Base-by-base conservation (phyloP, 2,797 vertebrate genomes). In the Trachops cirrhosus region DNA sequence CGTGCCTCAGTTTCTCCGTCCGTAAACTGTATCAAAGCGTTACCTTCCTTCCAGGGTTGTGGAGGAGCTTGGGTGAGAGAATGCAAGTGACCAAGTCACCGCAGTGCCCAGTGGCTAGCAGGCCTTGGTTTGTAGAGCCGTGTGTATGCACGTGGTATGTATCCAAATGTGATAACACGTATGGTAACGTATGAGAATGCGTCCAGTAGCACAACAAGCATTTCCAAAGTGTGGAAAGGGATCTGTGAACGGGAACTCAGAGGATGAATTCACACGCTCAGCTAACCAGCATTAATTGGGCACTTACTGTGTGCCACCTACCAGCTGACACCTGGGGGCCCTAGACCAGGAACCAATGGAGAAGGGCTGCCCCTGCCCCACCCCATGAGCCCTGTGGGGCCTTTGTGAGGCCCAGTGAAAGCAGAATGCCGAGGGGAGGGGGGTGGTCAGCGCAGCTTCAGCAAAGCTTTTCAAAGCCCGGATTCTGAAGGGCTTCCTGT, bases 401-500 rank as follows among this genome's bases (percentile, higher is more conserved):
- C 68, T 37, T 32, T 21, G 77, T 12, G 39, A n/a, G 70, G 78
- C 50, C 12, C 54, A 2, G 80, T 95, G 84, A 96, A 37, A 73
- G 54, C 4, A 9, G 91, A 39, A 75, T 59, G 52, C 98, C 98
- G 98, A 98, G 92, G 98, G 98, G 98, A 95, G 98, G 98, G 89
- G 24, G 59, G 98, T 97, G 96, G 95, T 97, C 87, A 77, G 70
- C 79, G 92, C 85, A 67, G 80, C 95, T 95, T 95, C 93, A 86
- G n/a, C 39, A 57, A 48, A 89, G 82, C 50, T 91, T 97, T 95
- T 97, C 94, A 87, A 97, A 82, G 97, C 97, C 96, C 91, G 5
- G 97, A 93, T 96, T 95, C 84, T 64, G 80, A 93, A 96, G 86
- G 78, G 97, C 98, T 99, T 98, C 99, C 99, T 99, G 98, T 98